A percentile compares a stretch with the other conserved stretches of the same genome.
Conservation (phyloP, 2,888 invertebrate genomes). For the Ormyrus pomaceus region DNA sequence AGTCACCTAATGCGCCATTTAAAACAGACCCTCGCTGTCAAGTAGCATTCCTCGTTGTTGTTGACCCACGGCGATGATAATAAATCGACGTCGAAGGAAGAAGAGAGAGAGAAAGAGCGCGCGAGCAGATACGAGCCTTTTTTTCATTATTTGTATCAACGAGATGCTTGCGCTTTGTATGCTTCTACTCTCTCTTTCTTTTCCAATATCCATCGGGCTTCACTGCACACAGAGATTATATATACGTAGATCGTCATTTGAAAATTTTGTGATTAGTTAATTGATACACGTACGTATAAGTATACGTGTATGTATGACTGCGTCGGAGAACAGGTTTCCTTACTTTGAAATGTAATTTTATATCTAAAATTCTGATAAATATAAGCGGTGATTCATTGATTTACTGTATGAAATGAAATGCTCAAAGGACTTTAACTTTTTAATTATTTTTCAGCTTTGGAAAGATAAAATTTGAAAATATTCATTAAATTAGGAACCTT, state of each 20-base stretch:
- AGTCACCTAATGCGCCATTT: constrained; percentile 87
- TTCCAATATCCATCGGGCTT: constrained; percentile 34
- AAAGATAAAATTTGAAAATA: too few species aligned
- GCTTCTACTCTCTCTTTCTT: constrained; percentile 7
- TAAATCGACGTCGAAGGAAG: not conserved
- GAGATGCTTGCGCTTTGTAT: not conserved
- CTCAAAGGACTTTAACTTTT: too few species aligned
- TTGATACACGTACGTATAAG: constrained; percentile 27
- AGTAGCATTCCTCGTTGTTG: constrained; percentile 76
- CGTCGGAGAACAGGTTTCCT: constrained; percentile 25
- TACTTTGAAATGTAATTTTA: constrained; percentile 22
- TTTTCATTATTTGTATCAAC: not conserved
- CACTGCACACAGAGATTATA: constrained; percentile 48
- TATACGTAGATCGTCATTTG: constrained; percentile 36
- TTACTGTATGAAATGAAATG: too few species aligned
- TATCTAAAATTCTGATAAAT: too few species aligned
- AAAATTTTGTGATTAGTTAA: constrained; percentile 45
- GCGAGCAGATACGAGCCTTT: not conserved
- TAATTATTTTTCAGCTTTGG: too few species aligned
- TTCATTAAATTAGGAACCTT: too few species aligned
- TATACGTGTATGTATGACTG: constrained; percentile 17
- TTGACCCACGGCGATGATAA: constrained; percentile 24
- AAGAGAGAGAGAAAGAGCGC: not conserved
- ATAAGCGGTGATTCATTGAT: too few species aligned
- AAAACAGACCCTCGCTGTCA: constrained; percentile 87